phyloP scores from a whole-genome alignment of 92 coral and sea anemone species.

The Nematostella vectensis region DNA sequence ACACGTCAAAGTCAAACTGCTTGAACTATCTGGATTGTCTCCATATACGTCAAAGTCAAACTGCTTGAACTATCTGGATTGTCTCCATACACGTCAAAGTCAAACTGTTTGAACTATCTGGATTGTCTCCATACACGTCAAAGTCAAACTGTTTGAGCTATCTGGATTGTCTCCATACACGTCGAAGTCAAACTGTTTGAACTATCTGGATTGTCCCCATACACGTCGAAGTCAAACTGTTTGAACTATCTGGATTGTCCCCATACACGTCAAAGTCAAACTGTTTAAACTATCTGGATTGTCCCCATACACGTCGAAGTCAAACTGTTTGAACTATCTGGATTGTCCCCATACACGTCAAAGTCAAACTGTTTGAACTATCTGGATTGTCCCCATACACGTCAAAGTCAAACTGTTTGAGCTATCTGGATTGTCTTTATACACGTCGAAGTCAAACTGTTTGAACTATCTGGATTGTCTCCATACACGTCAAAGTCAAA shows the following conservation, averaged over 20 bases:
- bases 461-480: constrained; percentile 14
- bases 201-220: constrained; percentile 10
- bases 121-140: constrained; percentile 7
- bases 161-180: constrained; percentile 12
- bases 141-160: constrained; percentile 16
- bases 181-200: constrained; percentile 13
- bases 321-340: constrained; percentile 18
- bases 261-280: constrained; percentile 11
- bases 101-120: constrained; percentile 18
- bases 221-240: constrained; percentile 13
- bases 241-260: constrained; percentile 14
- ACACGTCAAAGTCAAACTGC: constrained; percentile 13
- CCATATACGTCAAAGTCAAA: constrained; percentile 11
- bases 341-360: constrained; percentile 7
- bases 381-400: constrained; percentile 12
- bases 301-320: constrained; percentile 5
- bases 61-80: constrained; percentile 16
- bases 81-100: constrained; percentile 6
- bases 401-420: constrained; percentile 13
- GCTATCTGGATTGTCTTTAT: constrained; percentile 9
- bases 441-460: constrained; percentile 13
- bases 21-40: constrained; percentile 14
- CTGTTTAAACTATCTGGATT: constrained; percentile 15
- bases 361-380: constrained; percentile 16
- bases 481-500: constrained; percentile 11